Base-by-base conservation (phyloP, 2,797 vertebrate species). In the Thripadectes ignobilis region DNA sequence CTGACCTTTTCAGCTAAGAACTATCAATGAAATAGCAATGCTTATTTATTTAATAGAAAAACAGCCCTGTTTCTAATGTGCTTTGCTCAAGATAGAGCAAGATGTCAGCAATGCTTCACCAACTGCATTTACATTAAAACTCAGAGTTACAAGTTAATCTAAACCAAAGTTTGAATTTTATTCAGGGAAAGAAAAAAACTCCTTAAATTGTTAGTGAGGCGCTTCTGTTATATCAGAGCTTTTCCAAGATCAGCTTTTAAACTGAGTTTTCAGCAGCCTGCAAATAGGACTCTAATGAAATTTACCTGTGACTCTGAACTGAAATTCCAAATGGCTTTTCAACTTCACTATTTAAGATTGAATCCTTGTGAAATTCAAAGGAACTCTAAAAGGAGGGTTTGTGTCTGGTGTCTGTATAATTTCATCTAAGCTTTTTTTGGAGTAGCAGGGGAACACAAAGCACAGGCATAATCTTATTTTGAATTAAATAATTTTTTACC, bases 1-100 rank as follows among this genome's bases (percentile, higher is more conserved):
- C 10, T 88, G 77, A 92, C 74, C 66, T 85, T 71, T 87, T 36
- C 77, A 30, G 18, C 45, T 63, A 30, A 48, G n/a, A 58, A 26
- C 6, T 45, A 92, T 34, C 81, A 94, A 21, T 48, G 36, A 86
- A 92, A 73, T 7, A 66, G 16, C 2, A 66, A 30, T 15, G 62
- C 2, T 94, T 92, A 34, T 80, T 95, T 94, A 81, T 61, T 75
- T 54, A 74, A 80, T 5, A 49, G 85, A 22, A 82, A 59, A 67
- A 14, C 19, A 59, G 10, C 39, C 67, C 48, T 27, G 8, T 30
- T 55, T 76, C 38, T 73, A 12, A 21, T 2, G 54, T 67, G 30
- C 30, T 76, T 66, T 51, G 57, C 32, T 85, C 32, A 38, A 69
- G 61, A 43, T 4, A 45, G 23, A 65, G 12, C 2, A 0, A 92